Evolutionary conservation across 2,797 vertebrate genomes (phyloP), one percentile per base, ranked within the genome.

Genomic region (Coregonus ussuriensis): DNA sequence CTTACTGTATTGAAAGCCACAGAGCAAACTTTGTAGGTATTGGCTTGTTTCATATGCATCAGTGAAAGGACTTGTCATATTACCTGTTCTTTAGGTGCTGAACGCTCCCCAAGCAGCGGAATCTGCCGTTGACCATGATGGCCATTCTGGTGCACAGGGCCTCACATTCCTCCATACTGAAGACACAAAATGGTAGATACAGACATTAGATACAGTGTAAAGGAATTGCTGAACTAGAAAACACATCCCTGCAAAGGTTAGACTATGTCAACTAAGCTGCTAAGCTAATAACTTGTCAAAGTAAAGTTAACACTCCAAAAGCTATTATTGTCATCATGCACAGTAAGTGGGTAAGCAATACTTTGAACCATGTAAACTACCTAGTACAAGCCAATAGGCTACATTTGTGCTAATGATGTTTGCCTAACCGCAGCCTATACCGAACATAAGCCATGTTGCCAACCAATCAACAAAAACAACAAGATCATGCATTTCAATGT

Each of bases 31-130:
- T 21, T 1, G 18, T 25, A 3, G 13, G 41, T 65, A 54, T 31
- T 9, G 2, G 21, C 21, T 25, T 25, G 41, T 47, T 47, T 47
- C 11, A 11, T 47, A 4, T 70, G 16, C 70, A 66, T 70, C 51
- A 31, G 47, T 11, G 29, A 52, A 16, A 47, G 41, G 41, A 47
- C 25, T 52, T 6, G 11, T 75, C 21, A 63, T 3, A 47, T 78
- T 90, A 98, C 97, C 96, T 97, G 91, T 98, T 99, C 92, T 99
- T 99, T 74, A 99, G 92, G 91, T 99, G 98, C 68, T 99, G 98
- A n/a, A 99, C 98, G 0, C 98, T 99, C 75, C 98, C 98, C 16
- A 99, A 93, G 87, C 98, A 99, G 72, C 96, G 91, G 93, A 99
- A 99, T 84, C 96, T 87, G 59, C 98, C 98, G 1, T 99, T 99